A percentile compares a stretch with the other conserved stretches of the same genome.
Evolutionary conservation across 92 coral and sea anemone species (phyloP).

Genomic region (Bergia sp.): DNA sequence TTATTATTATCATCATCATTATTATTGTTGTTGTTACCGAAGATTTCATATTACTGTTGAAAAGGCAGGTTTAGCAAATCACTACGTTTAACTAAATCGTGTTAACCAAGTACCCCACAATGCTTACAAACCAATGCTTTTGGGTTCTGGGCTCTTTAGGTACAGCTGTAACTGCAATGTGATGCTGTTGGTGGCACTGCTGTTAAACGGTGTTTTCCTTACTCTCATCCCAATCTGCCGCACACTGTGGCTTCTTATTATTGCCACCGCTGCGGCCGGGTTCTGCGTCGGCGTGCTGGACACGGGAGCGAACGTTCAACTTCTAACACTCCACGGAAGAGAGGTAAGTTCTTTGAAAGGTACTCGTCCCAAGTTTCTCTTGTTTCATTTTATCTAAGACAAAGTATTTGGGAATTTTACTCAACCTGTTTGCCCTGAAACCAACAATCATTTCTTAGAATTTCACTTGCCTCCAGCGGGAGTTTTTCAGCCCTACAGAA

Average conservation of each 20-base stretch:
- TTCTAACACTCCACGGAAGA: conserved; percentile 81
- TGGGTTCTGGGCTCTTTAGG: conserved; percentile 48
- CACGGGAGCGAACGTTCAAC: conserved; percentile 90
- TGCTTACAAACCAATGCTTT: no score
- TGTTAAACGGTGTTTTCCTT: conserved; percentile 77
- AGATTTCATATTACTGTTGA: no score
- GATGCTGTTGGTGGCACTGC: conserved; percentile 71
- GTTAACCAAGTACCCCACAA: no score
- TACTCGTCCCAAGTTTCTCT: background rate
- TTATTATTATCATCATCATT: no score
- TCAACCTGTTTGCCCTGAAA: background rate
- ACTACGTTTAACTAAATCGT: no score
- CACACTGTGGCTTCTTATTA: conserved; percentile 80
- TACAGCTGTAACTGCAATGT: conserved; percentile 78
- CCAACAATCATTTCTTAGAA: no score
- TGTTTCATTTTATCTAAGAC: background rate
- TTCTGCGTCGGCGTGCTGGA: conserved; percentile 90
- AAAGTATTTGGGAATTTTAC: background rate
- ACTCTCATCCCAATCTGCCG: conserved; percentile 83
- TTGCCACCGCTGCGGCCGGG: conserved; percentile 90
- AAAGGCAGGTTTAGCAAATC: no score
- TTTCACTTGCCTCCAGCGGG: background rate
- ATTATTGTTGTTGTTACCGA: no score
- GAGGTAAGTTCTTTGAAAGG: conserved; percentile 50
- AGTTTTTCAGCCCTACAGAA: background rate